These are phyloP conservation scores for Argyrosomus regius DNA, from an alignment of 2,797 vertebrate species.

Conservation along the genomic window DNA sequence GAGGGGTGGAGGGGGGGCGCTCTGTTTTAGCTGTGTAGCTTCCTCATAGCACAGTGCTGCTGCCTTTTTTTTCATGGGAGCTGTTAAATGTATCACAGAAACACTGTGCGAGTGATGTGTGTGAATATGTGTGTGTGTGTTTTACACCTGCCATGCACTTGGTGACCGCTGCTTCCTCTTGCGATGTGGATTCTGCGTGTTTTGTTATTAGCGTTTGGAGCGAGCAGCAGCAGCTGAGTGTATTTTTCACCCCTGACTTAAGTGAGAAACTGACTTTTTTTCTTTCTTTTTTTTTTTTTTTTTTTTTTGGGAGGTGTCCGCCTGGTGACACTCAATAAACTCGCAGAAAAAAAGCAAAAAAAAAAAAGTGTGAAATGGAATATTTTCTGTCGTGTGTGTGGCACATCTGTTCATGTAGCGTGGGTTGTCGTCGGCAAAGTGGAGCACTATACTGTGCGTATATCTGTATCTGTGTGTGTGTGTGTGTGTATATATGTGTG, in stretches of 20 bases:
- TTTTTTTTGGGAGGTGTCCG: too few species aligned
- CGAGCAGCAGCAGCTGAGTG: background rate
- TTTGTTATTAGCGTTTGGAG: constrained; percentile 12
- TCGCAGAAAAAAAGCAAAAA: constrained; percentile 28
- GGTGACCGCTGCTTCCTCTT: constrained; percentile 66
- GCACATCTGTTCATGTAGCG: constrained; percentile 69
- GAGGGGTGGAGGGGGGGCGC: too few species aligned
- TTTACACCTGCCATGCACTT: constrained; percentile 52
- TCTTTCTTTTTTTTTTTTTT: too few species aligned
- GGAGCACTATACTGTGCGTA: constrained; percentile 56
- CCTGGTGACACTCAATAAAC: constrained; percentile 30
- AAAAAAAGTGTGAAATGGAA: constrained; percentile 67
- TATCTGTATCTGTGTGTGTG: constrained; percentile 30
- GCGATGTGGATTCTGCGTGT: constrained; percentile 8
- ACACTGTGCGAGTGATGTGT: background rate
- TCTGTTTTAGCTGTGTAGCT: too few species aligned
- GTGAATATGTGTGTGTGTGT: too few species aligned
- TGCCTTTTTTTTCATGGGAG: background rate
- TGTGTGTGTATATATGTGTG: constrained; percentile 19
- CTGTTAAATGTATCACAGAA: background rate
- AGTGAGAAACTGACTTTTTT: constrained; percentile 53
- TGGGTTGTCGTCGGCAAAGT: constrained; percentile 68
- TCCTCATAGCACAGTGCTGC: too few species aligned
- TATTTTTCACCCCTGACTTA: constrained; percentile 32
- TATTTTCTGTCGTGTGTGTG: constrained; percentile 51